Conservation (phyloP, 92 coral and sea anemone genomes). For the Porites rus region DNA sequence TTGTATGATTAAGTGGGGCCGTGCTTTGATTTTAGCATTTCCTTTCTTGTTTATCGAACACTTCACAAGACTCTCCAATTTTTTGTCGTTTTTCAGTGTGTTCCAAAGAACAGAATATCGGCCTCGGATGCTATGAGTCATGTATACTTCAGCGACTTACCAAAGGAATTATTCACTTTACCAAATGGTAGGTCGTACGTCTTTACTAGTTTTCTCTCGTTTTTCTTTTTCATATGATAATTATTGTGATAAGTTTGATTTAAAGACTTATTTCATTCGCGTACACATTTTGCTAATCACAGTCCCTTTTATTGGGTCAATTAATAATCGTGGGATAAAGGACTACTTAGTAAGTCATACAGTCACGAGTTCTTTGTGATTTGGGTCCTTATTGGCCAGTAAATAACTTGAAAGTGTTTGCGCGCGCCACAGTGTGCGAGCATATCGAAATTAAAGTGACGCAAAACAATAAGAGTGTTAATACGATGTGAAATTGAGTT, state of each 20-base stretch:
- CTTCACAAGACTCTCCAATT: neutral
- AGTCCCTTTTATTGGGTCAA: too few species aligned
- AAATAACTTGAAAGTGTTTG: too few species aligned
- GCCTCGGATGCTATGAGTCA: constrained; percentile 83
- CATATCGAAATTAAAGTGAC: too few species aligned
- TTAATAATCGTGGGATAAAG: too few species aligned
- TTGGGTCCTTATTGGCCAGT: too few species aligned
- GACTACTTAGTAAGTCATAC: too few species aligned
- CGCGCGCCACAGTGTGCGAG: too few species aligned
- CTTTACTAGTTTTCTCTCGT: neutral
- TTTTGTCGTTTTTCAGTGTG: constrained; percentile 59
- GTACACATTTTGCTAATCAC: too few species aligned
- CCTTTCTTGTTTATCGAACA: neutral
- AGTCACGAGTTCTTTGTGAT: too few species aligned
- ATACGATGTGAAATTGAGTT: too few species aligned
- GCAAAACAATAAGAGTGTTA: too few species aligned
- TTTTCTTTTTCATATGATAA: neutral
- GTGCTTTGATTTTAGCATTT: neutral
- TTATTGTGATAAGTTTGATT: neutral
- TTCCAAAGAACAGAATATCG: constrained; percentile 86
- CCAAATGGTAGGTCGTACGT: constrained; percentile 66
- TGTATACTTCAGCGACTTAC: constrained; percentile 83
- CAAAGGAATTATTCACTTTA: constrained; percentile 78
- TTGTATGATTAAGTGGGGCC: too few species aligned
- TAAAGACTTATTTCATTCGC: neutral